These are phyloP conservation scores for Mormyrops boulengeri DNA, from an alignment of 2,797 vertebrate species.

Conservation along the genomic window DNA sequence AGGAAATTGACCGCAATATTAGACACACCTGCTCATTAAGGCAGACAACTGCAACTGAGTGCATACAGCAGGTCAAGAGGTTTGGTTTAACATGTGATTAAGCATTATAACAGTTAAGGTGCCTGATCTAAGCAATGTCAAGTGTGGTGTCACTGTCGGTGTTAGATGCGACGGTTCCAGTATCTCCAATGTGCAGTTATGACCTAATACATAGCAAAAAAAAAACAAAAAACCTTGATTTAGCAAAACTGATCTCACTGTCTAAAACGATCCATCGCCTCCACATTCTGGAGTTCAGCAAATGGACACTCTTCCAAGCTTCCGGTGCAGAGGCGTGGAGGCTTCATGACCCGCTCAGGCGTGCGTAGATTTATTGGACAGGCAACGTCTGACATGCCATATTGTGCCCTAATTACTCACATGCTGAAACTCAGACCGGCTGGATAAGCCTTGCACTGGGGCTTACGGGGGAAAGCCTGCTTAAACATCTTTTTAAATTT, in stretches of 20 bases:
- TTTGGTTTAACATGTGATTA: background rate
- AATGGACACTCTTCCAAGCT: background rate
- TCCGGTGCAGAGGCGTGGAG: background rate
- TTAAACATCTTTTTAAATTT: background rate
- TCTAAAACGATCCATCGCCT: background rate
- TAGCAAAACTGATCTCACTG: background rate
- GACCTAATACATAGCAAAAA: background rate
- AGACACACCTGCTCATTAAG: background rate
- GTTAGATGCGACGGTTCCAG: background rate
- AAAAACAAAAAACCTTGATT: background rate
- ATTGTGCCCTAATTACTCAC: constrained; percentile 1
- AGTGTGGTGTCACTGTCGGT: background rate
- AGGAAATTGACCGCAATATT: background rate
- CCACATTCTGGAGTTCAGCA: background rate
- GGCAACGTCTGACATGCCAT: background rate
- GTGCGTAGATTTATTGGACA: background rate
- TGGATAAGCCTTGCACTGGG: background rate
- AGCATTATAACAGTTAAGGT: background rate
- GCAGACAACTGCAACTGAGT: background rate
- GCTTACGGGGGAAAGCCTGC: background rate
- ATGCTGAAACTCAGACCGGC: background rate
- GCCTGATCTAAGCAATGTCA: background rate
- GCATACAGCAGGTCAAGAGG: background rate
- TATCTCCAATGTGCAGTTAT: background rate
- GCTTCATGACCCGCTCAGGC: background rate